phyloP scores from a whole-genome alignment of 2,113 vertebrate species.

The Acanthochromis polyacanthus region DNA sequence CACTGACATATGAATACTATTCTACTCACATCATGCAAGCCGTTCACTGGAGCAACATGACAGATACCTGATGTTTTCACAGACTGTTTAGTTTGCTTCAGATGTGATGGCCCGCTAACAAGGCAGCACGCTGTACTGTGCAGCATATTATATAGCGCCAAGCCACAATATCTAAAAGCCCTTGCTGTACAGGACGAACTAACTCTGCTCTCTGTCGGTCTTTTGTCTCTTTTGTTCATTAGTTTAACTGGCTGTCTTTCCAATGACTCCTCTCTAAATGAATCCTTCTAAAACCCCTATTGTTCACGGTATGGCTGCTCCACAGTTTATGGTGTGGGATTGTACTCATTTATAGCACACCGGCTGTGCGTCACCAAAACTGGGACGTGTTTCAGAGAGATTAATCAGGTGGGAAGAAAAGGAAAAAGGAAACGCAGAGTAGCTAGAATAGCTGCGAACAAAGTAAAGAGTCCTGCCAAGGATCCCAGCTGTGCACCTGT shows the following conservation, averaged over 20 bases:
- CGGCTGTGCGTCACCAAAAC: conserved; percentile 44
- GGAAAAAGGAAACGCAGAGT: not conserved
- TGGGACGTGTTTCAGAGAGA: conserved; percentile 54
- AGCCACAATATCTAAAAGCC: conserved; percentile 4
- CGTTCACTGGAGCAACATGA: conserved; percentile 2
- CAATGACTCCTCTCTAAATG: conserved; percentile 20
- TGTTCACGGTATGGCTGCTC: conserved; percentile 23
- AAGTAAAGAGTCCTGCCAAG: conserved; percentile 38
- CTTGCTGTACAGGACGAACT: conserved; percentile 2
- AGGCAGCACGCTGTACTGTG: not conserved
- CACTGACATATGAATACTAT: not conserved
- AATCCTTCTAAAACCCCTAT: conserved; percentile 45
- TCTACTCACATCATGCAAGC: not conserved
- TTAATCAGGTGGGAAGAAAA: conserved; percentile 48
- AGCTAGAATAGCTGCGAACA: conserved; percentile 16
- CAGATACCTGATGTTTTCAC: conserved; percentile 16
- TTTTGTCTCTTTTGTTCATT: conserved; percentile 28
- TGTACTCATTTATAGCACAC: conserved; percentile 58
- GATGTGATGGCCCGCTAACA: conserved; percentile 22
- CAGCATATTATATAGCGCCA: conserved; percentile 24
- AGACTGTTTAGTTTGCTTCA: not conserved
- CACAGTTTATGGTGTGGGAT: conserved; percentile 47
- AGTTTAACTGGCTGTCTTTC: conserved; percentile 21
- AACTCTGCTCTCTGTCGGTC: conserved; percentile 16
- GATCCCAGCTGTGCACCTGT: conserved; percentile 52